These are phyloP conservation scores for Microctonus brassicae DNA, from an alignment of 2,888 invertebrate species.

Conservation along the genomic window DNA sequence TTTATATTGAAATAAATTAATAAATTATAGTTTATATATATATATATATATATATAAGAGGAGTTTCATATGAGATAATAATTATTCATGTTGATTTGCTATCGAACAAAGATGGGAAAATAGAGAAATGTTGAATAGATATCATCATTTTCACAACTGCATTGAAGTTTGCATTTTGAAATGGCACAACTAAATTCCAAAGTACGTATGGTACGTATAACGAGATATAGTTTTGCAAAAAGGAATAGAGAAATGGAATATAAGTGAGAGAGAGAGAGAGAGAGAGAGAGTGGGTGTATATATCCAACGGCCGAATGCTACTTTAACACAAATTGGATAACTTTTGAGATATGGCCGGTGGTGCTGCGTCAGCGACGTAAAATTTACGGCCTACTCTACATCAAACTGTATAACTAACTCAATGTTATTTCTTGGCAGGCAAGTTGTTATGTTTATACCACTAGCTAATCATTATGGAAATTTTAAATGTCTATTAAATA, in stretches of 20 bases:
- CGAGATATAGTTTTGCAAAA: conserved; percentile 5
- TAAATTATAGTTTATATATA: neutral
- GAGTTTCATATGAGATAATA: conserved; percentile 24
- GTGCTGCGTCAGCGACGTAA: conserved; percentile 62
- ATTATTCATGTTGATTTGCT: conserved; percentile 25
- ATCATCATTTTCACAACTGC: conserved; percentile 24
- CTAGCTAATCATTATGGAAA: conserved; percentile 16
- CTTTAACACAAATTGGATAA: conserved; percentile 68
- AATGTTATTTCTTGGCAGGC: conserved; percentile 37
- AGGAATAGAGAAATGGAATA: conserved; percentile 3
- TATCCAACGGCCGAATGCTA: conserved; percentile 59
- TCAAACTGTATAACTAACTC: conserved; percentile 44
- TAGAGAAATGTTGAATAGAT: conserved; percentile 3
- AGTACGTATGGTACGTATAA: conserved; percentile 4
- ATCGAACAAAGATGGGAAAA: neutral
- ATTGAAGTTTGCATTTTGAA: conserved; percentile 5
- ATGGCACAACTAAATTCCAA: neutral
- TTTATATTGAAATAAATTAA: too few relatives aligned
- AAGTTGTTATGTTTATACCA: neutral
- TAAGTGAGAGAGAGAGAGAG: conserved; percentile 11
- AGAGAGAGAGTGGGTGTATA: conserved; percentile 34
- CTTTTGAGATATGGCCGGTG: conserved; percentile 64
- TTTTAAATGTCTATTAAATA: neutral
- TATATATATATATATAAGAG: conserved; percentile 1
- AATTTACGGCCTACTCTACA: conserved; percentile 66